These are phyloP conservation scores for Pseudopodoces humilis DNA, from an alignment of 2,113 vertebrate species.

Conservation along the genomic window DNA sequence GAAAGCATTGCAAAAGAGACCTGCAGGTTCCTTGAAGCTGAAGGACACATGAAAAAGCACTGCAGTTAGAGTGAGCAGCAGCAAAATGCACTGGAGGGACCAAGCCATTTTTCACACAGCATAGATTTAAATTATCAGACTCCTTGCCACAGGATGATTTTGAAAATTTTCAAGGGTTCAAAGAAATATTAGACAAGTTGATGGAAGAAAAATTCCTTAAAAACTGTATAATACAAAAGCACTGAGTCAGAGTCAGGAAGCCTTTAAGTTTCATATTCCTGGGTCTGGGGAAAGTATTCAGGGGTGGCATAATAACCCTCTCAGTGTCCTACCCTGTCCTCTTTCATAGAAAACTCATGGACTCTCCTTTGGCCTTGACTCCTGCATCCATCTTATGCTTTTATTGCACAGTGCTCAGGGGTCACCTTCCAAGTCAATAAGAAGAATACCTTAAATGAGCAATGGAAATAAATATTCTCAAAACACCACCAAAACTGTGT, in stretches of 20 bases:
- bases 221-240: not conserved
- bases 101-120: not conserved
- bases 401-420: not conserved
- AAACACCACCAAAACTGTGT: not conserved
- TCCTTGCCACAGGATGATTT: rapidly evolving
- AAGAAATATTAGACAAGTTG: not conserved
- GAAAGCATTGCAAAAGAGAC: not conserved
- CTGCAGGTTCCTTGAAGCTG: not conserved
- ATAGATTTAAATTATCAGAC: not conserved
- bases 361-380: not conserved
- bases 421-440: not conserved
- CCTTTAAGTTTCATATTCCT: not conserved
- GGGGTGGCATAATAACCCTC: not conserved
- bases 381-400: not conserved
- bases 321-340: not conserved
- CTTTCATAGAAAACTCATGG: not conserved
- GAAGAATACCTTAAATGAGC: not conserved
- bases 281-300: not conserved
- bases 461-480: not conserved
- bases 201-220: not conserved
- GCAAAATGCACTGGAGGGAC: not conserved
- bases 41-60: not conserved
- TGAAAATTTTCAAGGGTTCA: not conserved
- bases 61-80: not conserved
- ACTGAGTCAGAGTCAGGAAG: not conserved